Percentiles rank a stretch among this genome's conserved stretches.
Evolutionary conservation across 2,113 vertebrate genomes (phyloP).

Genomic region (Dascyllus trimaculatus): DNA sequence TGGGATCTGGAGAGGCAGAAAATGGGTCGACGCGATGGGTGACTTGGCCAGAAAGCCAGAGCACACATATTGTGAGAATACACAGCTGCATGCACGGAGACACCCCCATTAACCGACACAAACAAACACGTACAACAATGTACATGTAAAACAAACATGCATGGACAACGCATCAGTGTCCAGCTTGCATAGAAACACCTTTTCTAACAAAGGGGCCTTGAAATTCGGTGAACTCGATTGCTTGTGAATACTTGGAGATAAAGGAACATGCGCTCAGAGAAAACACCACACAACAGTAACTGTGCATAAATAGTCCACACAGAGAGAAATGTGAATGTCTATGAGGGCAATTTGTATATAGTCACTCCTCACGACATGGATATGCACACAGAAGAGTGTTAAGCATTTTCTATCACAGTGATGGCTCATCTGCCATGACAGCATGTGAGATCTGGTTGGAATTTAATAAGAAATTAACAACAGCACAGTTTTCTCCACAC

Average conservation of each 20-base stretch:
- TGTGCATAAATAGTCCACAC: no score
- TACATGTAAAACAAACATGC: conserved; percentile 17
- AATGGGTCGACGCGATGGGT: conserved; percentile 65
- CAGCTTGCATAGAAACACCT: not conserved
- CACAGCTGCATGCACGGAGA: conserved; percentile 10
- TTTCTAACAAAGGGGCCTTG: not conserved
- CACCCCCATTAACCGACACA: conserved; percentile 10
- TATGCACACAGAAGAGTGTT: not conserved
- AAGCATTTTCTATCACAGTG: conserved; percentile 1
- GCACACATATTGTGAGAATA: conserved; percentile 40
- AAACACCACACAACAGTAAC: not conserved
- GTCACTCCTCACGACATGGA: not conserved
- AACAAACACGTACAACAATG: not conserved
- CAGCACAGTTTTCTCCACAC: not conserved
- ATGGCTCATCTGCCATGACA: conserved; percentile 33
- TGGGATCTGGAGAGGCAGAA: conserved; percentile 68
- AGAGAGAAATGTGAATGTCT: not conserved
- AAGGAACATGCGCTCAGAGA: not conserved
- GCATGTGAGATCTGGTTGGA: conserved; percentile 23
- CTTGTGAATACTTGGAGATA: not conserved
- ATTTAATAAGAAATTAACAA: conserved; percentile 28
- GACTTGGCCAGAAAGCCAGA: conserved; percentile 62
- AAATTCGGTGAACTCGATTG: not conserved
- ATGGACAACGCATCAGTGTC: not conserved
- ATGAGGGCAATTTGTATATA: not conserved